A percentile compares a stretch with the other conserved stretches of the same genome.
Conservation (phyloP, 2,113 vertebrate genomes). For the Tamias sibiricus region DNA sequence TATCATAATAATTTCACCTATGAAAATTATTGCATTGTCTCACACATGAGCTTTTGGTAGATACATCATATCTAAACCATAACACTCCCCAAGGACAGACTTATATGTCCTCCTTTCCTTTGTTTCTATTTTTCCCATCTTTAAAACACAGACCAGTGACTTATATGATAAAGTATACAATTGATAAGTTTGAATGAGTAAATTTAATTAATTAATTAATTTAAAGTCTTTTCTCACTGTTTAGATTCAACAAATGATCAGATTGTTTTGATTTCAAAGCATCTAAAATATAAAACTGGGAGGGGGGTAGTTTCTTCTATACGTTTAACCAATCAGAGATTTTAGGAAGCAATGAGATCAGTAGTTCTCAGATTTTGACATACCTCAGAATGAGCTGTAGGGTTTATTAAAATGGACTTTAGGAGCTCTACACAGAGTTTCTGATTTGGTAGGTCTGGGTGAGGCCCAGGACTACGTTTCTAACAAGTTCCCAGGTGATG, state of each 20-base stretch:
- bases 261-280: not conserved
- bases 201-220: not conserved
- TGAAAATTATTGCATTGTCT: no score
- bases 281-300: not conserved
- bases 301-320: not conserved
- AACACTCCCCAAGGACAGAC: not conserved
- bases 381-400: not conserved
- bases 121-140: not conserved
- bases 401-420: not conserved
- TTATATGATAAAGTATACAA: not conserved
- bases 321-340: not conserved
- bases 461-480: not conserved
- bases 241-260: not conserved
- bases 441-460: not conserved
- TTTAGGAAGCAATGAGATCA: not conserved
- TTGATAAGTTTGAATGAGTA: slow-evolving; percentile 4
- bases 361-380: not conserved
- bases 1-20: no score
- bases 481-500: not conserved
- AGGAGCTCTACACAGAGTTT: not conserved
- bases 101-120: not conserved
- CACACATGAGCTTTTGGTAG: no score
- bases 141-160: not conserved
- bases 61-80: no score
- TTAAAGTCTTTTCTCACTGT: not conserved